Evolutionary conservation across 2,888 invertebrate species (phyloP).

Genomic region (Alloscopus bannaensis): DNA sequence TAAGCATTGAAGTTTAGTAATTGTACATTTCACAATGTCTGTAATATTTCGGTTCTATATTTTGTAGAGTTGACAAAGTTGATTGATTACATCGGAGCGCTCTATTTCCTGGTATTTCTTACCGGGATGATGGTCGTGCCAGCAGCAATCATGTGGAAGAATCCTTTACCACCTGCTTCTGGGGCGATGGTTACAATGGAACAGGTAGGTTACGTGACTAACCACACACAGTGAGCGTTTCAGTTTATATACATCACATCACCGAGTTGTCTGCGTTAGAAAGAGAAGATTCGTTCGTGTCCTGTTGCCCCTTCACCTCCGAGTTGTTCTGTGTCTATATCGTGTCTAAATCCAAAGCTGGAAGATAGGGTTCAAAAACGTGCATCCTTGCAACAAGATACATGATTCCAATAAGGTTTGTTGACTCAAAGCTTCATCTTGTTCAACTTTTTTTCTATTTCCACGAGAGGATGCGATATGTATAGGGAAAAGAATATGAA

Average conservation of each 20-base stretch:
- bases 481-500: not conserved
- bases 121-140: conserved; percentile 76
- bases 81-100: conserved; percentile 76
- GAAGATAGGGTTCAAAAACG: not conserved
- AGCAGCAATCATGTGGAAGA: conserved; percentile 75
- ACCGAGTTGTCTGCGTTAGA: not conserved
- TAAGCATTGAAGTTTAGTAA: no score
- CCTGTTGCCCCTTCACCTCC: not conserved
- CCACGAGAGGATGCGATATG: not conserved
- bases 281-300: conserved; percentile 3
- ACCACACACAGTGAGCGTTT: not conserved
- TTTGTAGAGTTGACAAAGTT: conserved; percentile 75
- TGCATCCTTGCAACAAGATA: conserved; percentile 14
- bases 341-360: conserved; percentile 10
- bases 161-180: conserved; percentile 79
- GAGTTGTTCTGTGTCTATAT: conserved; percentile 1
- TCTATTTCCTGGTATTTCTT: conserved; percentile 75
- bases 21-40: no score
- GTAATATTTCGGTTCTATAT: conserved; percentile 16
- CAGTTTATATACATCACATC: not conserved
- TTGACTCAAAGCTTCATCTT: conserved; percentile 54
- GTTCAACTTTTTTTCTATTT: conserved; percentile 2
- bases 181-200: conserved; percentile 79
- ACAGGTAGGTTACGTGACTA: conserved; percentile 77
- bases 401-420: conserved; percentile 56